phyloP scores from a whole-genome alignment of 92 coral and sea anemone genomes.

The Phenganax marumi region DNA sequence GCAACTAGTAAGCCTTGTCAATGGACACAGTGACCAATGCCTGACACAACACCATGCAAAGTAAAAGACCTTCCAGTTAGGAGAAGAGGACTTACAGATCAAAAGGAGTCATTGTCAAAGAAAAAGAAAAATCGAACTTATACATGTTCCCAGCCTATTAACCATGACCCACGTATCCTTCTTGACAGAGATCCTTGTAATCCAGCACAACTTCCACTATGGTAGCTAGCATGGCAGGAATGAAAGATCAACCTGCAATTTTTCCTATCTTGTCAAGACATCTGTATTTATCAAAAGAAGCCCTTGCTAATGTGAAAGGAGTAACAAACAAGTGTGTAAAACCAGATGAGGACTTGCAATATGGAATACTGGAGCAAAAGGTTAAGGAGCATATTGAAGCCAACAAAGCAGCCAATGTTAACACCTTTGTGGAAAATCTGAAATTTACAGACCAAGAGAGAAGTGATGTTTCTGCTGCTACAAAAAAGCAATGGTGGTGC shows the following conservation, averaged over 20 bases:
- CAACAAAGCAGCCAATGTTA: no score
- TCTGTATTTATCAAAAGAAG: background rate
- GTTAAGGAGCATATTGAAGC: background rate
- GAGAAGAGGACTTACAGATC: slow-evolving; percentile 40
- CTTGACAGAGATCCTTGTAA: background rate
- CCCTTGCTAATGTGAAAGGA: background rate
- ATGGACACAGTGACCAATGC: slow-evolving; percentile 53
- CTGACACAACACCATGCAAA: slow-evolving; percentile 56
- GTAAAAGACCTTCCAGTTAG: slow-evolving; percentile 53
- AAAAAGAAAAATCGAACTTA: background rate
- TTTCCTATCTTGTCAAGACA: background rate
- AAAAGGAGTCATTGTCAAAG: background rate
- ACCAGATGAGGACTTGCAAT: background rate
- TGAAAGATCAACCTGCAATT: background rate
- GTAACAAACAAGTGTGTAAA: background rate
- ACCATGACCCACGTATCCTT: background rate
- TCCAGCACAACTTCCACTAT: background rate
- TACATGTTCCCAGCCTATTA: background rate
- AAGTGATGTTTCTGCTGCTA: slow-evolving; percentile 45
- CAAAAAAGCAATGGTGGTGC: slow-evolving; percentile 67
- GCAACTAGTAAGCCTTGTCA: slow-evolving; percentile 65
- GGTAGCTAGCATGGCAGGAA: background rate
- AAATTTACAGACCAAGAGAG: slow-evolving; percentile 60
- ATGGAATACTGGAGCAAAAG: background rate
- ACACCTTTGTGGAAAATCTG: background rate